Percentiles rank a stretch among this genome's conserved stretches.
Conservation (phyloP, 2,888 invertebrate genomes). For the Ichneumoninae sp. region DNA sequence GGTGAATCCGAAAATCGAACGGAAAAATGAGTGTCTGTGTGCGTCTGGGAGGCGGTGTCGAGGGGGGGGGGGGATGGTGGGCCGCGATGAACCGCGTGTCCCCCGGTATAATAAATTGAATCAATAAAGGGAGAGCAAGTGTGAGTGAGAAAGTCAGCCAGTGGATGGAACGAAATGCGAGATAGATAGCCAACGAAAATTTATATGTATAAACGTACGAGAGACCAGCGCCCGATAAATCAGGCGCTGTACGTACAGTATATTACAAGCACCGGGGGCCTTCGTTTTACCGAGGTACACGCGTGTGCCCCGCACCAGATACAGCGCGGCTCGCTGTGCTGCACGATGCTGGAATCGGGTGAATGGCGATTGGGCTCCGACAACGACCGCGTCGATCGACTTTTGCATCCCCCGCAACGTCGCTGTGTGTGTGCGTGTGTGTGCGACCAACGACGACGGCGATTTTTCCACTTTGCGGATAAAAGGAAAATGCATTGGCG, state of each 20-base stretch:
- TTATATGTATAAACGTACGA: conserved; percentile 60
- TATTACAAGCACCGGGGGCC: conserved; percentile 49
- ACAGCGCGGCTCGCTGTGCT: not conserved
- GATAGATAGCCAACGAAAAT: conserved; percentile 49
- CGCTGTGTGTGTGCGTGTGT: not conserved
- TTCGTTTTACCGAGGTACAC: conserved; percentile 52
- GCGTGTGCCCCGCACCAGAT: not conserved
- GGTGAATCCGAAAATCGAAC: conserved; percentile 34
- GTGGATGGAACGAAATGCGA: conserved; percentile 31
- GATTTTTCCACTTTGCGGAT: conserved; percentile 13
- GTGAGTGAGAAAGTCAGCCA: conserved; percentile 40
- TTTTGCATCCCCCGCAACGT: not conserved
- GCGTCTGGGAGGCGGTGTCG: not conserved
- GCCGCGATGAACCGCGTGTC: conserved; percentile 52
- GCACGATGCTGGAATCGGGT: conserved; percentile 8
- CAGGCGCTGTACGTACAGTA: conserved; percentile 53
- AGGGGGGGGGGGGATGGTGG: conserved; percentile 3
- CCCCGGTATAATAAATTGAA: conserved; percentile 56
- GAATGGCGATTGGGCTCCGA: conserved; percentile 24
- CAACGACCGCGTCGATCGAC: conserved; percentile 14
- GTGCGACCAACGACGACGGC: not conserved
- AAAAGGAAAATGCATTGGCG: conserved; percentile 1
- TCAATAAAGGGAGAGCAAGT: conserved; percentile 56
- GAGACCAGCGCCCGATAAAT: conserved; percentile 58
- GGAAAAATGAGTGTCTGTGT: conserved; percentile 9